Base-by-base conservation (phyloP, 2,888 invertebrate species). In the Erannis defoliaria region DNA sequence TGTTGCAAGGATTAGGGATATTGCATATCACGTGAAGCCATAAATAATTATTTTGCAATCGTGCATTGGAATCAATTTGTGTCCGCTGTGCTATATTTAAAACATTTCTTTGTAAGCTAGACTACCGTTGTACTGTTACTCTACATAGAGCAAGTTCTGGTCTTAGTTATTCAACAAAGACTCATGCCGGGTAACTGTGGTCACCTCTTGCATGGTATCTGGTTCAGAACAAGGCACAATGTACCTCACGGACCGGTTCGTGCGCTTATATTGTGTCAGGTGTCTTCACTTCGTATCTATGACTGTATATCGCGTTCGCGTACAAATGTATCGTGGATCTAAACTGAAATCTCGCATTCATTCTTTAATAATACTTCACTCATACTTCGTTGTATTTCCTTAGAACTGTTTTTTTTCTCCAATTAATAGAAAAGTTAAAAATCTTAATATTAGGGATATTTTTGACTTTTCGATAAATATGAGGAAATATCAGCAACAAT, bases 181-280 rank as follows among this genome's bases (percentile, higher is more conserved):
- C 37, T 37, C 43, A 54, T 35, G 31, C n/a, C 55, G 29, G 53
- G 14, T 50, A 35, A 37, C 42, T 49, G 55, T 50, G 61, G 60
- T 55, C 60, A 50, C 54, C 48, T 54, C 55, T 55, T 50, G 31
- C 51, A 61, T 55, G 61, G 55, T 55, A 55, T 61, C 55, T 61
- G 42, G 62, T 56, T 46, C 56, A 50, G 46, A 48, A 62, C 62
- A 55, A 61, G 55, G 60, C 61, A 61, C 61, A 62, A 56, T 57
- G 62, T 62, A 56, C 62, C 8, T 54, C 56, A 35, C 12, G 46
- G 62, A 62, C 62, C 62, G 62, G 62, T 62, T 62, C 53, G 33
- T 29, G 40, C 23, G 19, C 51, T 50, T 12, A 51, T 57, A 57
- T 55, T 62, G 56, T 62, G 62, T 62, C 62, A 62, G 56, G 62